Percentiles rank a stretch among this genome's conserved stretches.
phyloP scores from a whole-genome alignment of 2,113 vertebrate species.

The Acrocephalus arundinaceus region DNA sequence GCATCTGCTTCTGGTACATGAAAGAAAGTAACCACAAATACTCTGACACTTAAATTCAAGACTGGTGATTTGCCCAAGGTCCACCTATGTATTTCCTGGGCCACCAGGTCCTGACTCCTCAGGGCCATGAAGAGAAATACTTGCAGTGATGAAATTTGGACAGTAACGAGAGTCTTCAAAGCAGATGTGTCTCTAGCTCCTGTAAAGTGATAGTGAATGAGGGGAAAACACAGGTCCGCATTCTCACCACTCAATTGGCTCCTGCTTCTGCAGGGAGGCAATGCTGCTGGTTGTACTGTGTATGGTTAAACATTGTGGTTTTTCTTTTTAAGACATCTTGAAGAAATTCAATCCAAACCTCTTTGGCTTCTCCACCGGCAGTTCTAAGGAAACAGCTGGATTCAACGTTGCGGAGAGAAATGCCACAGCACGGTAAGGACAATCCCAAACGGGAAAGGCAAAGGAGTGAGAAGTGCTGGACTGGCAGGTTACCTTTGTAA shows the following conservation, averaged over 20 bases:
- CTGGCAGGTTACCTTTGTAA: background rate
- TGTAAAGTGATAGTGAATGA: background rate
- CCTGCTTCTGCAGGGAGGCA: background rate
- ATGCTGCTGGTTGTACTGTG: accelerated
- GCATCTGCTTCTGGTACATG: background rate
- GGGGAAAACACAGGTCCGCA: accelerated
- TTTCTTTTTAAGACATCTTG: slow-evolving; percentile 84
- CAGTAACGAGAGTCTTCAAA: background rate
- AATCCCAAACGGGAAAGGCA: accelerated
- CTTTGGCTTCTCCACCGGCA: slow-evolving; percentile 82
- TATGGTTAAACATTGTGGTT: background rate
- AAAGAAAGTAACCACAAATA: background rate
- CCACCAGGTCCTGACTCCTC: background rate
- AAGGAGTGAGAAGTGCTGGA: background rate
- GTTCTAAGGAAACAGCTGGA: slow-evolving; percentile 56
- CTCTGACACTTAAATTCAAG: background rate
- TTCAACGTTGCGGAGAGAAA: slow-evolving; percentile 84
- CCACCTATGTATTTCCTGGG: background rate
- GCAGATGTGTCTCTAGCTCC: background rate
- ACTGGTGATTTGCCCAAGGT: background rate
- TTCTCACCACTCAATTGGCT: background rate
- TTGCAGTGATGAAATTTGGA: background rate
- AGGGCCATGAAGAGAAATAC: background rate
- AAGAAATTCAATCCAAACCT: slow-evolving; percentile 88
- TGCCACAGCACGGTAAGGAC: slow-evolving; percentile 81